These are phyloP conservation scores for Perithous albicinctus DNA, from an alignment of 2,888 invertebrate genomes.

Conservation along the genomic window DNA sequence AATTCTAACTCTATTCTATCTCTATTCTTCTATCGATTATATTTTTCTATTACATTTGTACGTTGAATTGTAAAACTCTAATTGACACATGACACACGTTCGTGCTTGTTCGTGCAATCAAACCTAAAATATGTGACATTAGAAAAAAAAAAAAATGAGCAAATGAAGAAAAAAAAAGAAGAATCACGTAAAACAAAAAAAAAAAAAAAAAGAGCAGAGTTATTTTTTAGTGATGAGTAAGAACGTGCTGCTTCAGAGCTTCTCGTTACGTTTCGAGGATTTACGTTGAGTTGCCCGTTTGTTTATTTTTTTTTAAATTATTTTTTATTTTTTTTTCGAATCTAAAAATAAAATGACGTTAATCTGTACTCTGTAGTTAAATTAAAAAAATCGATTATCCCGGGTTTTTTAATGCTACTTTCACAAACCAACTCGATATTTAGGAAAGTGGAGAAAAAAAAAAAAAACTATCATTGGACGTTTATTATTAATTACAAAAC, in stretches of 20 bases:
- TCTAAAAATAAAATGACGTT: slow-evolving; percentile 39
- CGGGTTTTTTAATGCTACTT: slow-evolving; percentile 16
- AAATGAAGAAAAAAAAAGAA: slow-evolving; percentile 41
- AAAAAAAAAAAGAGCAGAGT: too few species aligned
- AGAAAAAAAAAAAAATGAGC: slow-evolving; percentile 38
- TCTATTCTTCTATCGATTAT: slow-evolving; percentile 85
- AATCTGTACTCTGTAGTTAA: slow-evolving; percentile 39
- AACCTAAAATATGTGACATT: slow-evolving; percentile 54
- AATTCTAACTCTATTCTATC: slow-evolving; percentile 84
- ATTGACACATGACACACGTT: slow-evolving; percentile 78
- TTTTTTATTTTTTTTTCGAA: slow-evolving; percentile 50
- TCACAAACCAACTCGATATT: slow-evolving; percentile 19
- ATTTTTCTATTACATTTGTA: slow-evolving; percentile 85
- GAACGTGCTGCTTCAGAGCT: slow-evolving; percentile 62
- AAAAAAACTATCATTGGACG: slow-evolving; percentile 40
- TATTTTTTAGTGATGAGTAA: slow-evolving; percentile 58
- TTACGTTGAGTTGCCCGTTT: slow-evolving; percentile 66
- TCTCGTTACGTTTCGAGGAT: slow-evolving; percentile 63
- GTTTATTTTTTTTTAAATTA: too few species aligned
- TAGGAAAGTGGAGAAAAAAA: background rate
- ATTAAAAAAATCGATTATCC: slow-evolving; percentile 28
- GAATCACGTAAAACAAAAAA: slow-evolving; percentile 43
- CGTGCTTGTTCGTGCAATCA: slow-evolving; percentile 69
- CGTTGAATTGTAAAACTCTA: slow-evolving; percentile 84
- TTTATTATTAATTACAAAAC: slow-evolving; percentile 49